phyloP scores from a whole-genome alignment of 2,888 invertebrate species.

The Branchellion lobata region DNA sequence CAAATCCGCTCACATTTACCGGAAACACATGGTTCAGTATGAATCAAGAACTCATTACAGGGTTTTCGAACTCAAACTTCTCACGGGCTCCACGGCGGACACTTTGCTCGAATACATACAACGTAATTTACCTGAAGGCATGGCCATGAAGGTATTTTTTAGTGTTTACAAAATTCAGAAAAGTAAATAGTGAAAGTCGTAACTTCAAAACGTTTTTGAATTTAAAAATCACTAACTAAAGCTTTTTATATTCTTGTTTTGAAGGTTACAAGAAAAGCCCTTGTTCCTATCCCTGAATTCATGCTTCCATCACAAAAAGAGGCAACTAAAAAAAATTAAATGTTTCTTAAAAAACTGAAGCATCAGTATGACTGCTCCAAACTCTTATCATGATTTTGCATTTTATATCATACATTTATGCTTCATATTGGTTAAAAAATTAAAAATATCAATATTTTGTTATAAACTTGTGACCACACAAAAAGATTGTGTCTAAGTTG shows the following conservation, averaged over 20 bases:
- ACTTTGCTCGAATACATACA: conserved; percentile 94
- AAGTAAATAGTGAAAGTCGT: too few species aligned
- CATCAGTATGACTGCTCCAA: too few species aligned
- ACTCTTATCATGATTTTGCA: background rate
- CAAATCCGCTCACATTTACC: conserved; percentile 74
- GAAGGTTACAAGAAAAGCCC: conserved; percentile 1
- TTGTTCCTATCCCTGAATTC: conserved; percentile 9
- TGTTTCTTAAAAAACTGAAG: too few species aligned
- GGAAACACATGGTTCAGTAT: conserved; percentile 89
- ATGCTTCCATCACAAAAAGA: background rate
- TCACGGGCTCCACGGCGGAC: conserved; percentile 92
- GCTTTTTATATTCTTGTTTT: background rate
- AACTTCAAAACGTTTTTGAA: too few species aligned
- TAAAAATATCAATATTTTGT: background rate
- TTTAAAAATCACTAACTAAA: too few species aligned
- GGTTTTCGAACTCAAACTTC: conserved; percentile 69
- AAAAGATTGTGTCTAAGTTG: too few species aligned
- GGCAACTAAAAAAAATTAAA: too few species aligned
- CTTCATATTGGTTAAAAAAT: background rate
- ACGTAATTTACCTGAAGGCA: conserved; percentile 94
- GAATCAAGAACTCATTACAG: conserved; percentile 89
- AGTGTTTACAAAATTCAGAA: background rate
- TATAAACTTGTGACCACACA: too few species aligned
- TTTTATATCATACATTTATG: too few species aligned
- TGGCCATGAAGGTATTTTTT: conserved; percentile 74